These are phyloP conservation scores for Caradrina clavipalpis DNA, from an alignment of 2,888 invertebrate genomes.

Conservation along the genomic window DNA sequence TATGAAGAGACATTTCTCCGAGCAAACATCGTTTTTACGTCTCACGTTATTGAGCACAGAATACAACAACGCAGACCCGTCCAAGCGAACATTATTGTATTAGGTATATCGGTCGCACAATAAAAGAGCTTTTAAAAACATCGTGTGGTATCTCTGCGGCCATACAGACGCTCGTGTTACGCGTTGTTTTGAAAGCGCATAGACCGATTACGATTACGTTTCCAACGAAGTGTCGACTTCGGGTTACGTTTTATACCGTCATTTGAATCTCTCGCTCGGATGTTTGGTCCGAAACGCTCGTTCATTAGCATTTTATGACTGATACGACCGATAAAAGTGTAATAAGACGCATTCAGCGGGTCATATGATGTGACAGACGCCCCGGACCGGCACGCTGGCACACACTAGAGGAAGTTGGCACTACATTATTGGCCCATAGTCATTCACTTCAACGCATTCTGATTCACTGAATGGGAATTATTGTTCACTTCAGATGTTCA, in stretches of 20 bases:
- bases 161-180: constrained; percentile 86
- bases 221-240: constrained; percentile 90
- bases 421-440: constrained; percentile 81
- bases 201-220: constrained; percentile 87
- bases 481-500: constrained; percentile 78
- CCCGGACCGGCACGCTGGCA: constrained; percentile 80
- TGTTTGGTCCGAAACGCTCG: constrained; percentile 89
- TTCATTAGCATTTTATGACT: constrained; percentile 91
- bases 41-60: constrained; percentile 63
- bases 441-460: constrained; percentile 81
- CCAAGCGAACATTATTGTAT: constrained; percentile 61
- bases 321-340: constrained; percentile 90
- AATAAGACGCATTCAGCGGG: constrained; percentile 89
- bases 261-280: constrained; percentile 90
- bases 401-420: constrained; percentile 81
- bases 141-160: constrained; percentile 82
- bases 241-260: constrained; percentile 89
- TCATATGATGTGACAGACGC: constrained; percentile 86
- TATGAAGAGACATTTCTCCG: constrained; percentile 58
- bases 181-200: constrained; percentile 89
- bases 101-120: constrained; percentile 81
- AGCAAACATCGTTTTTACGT: constrained; percentile 67
- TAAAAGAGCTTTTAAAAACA: constrained; percentile 90
- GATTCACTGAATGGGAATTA: constrained; percentile 82
- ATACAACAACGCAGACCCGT: constrained; percentile 54